These are phyloP conservation scores for Nemapogon koenigi DNA, from an alignment of 2,888 invertebrate genomes.

Conservation along the genomic window DNA sequence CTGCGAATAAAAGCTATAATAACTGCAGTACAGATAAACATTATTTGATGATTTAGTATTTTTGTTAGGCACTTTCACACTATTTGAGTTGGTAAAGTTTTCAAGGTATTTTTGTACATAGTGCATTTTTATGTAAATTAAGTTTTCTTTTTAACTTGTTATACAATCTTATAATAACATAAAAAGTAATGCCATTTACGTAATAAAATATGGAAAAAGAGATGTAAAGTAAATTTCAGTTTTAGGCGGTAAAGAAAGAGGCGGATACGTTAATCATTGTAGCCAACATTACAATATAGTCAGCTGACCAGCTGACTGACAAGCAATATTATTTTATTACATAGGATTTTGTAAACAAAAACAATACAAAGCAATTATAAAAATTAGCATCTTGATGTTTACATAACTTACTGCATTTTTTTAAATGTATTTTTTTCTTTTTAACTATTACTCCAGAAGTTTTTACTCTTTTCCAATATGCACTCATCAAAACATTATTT, in stretches of 20 bases:
- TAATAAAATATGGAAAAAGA: background rate
- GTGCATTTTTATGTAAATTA: conserved; percentile 37
- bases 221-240: conserved; percentile 1
- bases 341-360: too few relatives aligned
- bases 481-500: too few relatives aligned
- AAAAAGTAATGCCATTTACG: conserved; percentile 2
- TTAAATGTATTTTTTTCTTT: too few relatives aligned
- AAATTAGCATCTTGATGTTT: too few relatives aligned
- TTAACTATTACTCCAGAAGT: too few relatives aligned
- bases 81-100: conserved; percentile 29
- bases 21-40: conserved; percentile 70
- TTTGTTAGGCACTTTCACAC: conserved; percentile 24
- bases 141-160: conserved; percentile 15
- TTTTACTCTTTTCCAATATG: too few relatives aligned
- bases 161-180: conserved; percentile 4
- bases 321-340: too few relatives aligned
- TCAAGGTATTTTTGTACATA: conserved; percentile 53
- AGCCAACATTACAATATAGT: conserved; percentile 46
- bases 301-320: too few relatives aligned
- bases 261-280: background rate
- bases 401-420: too few relatives aligned
- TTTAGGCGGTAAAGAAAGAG: conserved; percentile 8
- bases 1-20: conserved; percentile 77
- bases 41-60: too few relatives aligned
- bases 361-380: too few relatives aligned